A percentile compares a stretch with the other conserved stretches of the same genome.
Conservation (phyloP, 2,797 vertebrate genomes). For the Vespertilio murinus region DNA sequence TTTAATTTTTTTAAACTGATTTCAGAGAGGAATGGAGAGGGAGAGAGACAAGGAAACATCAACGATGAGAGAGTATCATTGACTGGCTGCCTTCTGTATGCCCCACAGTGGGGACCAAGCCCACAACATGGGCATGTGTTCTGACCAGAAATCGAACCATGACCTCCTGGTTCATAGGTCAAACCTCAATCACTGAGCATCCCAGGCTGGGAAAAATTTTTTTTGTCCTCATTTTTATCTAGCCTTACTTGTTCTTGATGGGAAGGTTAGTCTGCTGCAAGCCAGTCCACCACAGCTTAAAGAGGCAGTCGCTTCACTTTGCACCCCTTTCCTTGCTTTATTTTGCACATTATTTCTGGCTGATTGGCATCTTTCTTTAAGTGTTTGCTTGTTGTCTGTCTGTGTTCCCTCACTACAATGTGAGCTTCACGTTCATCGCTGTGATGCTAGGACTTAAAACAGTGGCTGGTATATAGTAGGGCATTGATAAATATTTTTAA, state of each 20-base stretch:
- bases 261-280: background rate
- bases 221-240: background rate
- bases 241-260: background rate
- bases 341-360: background rate
- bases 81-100: too few species aligned
- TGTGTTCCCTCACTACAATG: background rate
- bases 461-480: background rate
- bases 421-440: background rate
- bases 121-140: too few species aligned
- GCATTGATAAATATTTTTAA: background rate
- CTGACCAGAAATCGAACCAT: too few species aligned
- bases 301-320: background rate
- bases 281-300: background rate
- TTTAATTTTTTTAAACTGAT: background rate
- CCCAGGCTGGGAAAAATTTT: background rate
- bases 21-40: too few species aligned
- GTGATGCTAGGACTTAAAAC: background rate
- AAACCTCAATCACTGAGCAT: too few species aligned
- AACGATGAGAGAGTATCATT: too few species aligned
- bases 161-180: too few species aligned
- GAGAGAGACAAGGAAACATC: too few species aligned
- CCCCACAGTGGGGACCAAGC: too few species aligned
- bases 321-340: background rate
- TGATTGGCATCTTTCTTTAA: background rate
- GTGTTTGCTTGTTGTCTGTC: background rate